phyloP scores from a whole-genome alignment of 2,113 vertebrate genomes.

The Oncorhynchus clarkii region DNA sequence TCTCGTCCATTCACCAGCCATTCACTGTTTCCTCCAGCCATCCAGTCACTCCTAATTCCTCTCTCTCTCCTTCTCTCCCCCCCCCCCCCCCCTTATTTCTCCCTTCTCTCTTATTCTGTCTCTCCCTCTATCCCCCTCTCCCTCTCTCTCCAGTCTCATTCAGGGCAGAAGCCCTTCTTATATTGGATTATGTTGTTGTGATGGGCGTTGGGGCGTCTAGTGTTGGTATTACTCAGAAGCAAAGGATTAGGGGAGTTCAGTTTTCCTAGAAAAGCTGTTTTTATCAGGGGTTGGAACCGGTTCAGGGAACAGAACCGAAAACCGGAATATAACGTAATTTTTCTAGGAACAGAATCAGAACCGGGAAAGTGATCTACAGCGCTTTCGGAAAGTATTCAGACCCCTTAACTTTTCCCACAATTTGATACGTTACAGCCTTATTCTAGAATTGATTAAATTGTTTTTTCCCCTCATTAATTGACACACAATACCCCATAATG shows the following conservation, averaged over 20 bases:
- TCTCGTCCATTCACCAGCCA: neutral
- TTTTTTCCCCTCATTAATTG: no score
- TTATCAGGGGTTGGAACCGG: neutral
- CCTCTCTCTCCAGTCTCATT: neutral
- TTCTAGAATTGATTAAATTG: no score
- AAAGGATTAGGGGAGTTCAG: neutral
- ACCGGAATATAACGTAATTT: no score
- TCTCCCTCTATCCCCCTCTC: no score
- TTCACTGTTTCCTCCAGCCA: neutral
- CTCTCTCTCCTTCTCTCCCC: neutral
- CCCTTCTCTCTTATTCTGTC: neutral
- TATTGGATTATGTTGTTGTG: slow-evolving; percentile 1
- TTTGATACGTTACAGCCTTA: no score
- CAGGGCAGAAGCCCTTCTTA: neutral
- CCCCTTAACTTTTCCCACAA: no score
- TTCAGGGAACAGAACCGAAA: no score
- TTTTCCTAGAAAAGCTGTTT: neutral
- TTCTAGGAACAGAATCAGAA: no score
- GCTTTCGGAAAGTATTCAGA: no score
- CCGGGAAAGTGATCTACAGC: no score
- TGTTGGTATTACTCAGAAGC: neutral
- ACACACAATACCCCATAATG: no score
- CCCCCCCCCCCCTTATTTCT: neutral
- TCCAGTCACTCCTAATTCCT: neutral
- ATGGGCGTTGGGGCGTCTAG: neutral